Base-by-base conservation (phyloP, 2,888 invertebrate species). In the Ichneumon xanthorius region DNA sequence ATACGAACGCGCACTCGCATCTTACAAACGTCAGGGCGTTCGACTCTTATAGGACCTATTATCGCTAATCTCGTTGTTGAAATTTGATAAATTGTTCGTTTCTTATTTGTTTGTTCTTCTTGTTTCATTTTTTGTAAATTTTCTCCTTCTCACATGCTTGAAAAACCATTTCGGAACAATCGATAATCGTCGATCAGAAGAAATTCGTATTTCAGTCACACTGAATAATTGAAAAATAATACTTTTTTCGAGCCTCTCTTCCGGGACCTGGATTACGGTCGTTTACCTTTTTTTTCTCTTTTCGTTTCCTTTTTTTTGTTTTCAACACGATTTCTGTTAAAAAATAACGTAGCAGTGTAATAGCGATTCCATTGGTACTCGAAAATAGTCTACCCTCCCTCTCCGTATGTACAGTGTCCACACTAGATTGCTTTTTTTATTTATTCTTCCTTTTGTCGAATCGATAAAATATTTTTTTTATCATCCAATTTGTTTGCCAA, bases 21-120 rank as follows among this genome's bases (percentile, higher is more conserved):
- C 72, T 55, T 72, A 40, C 30, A 76, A 76, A 63, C 73, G 58
- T 80, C 58, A 33, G 65, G 75, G 73, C 68, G 65, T 40, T 83
- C 71, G 82, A 79, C 45, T 76, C 71, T 80, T 37, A 65, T 76
- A 71, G 72, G 63, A 79, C 71, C 58, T 84, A 80, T 78, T 80
- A 82, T 86, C 81, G 82, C 73, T 88, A 86, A 82, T 86, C 84
- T 87, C 87, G 87, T 88, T 87, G 84, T 85, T 82, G 67, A 79
- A 87, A 84, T 86, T 84, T 68, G 68, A 78, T 82, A 48, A 77
- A 80, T 79, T 75, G 55, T 86, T 86, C 82, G 81, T 87, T 82
- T 79, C 40, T 58, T 71, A 71, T 77, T 11, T 71, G 9, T 70
- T 45, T 78, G 9, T 71, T 40, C 63, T 33, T 45, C 53, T 48